A percentile compares a stretch with the other conserved stretches of the same genome.
phyloP scores from a whole-genome alignment of 2,888 invertebrate genomes.

The Mythimna albipuncta region DNA sequence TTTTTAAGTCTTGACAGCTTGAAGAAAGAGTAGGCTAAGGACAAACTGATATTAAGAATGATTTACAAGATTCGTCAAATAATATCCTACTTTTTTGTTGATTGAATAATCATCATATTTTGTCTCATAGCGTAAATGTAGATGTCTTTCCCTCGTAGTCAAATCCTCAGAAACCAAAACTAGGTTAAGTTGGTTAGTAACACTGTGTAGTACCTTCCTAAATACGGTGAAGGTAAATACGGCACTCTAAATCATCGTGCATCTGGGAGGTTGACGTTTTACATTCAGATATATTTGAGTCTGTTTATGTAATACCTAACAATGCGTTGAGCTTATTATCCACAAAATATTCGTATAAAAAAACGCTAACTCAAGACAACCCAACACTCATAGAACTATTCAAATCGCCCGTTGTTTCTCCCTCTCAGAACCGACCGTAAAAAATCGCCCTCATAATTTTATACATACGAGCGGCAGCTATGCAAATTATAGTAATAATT shows the following conservation, averaged over 20 bases:
- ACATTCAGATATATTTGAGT: too few relatives aligned
- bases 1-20: background rate
- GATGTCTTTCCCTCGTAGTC: too few relatives aligned
- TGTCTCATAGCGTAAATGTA: too few relatives aligned
- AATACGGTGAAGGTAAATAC: too few relatives aligned
- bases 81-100: background rate
- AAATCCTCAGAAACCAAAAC: too few relatives aligned
- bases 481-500: constrained; percentile 85
- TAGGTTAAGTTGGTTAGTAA: too few relatives aligned
- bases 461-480: constrained; percentile 70
- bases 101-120: background rate
- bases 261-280: too few relatives aligned
- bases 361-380: constrained; percentile 7
- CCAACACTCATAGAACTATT: constrained; percentile 1
- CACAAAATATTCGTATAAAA: background rate
- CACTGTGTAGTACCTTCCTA: too few relatives aligned
- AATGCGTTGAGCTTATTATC: too few relatives aligned
- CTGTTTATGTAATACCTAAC: too few relatives aligned
- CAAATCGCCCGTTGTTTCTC: constrained; percentile 12
- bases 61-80: background rate
- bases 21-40: too few relatives aligned
- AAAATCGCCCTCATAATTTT: constrained; percentile 73
- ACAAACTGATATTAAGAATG: background rate
- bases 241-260: too few relatives aligned
- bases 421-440: constrained; percentile 62